Base-by-base conservation (phyloP, 64 coral and sea anemone genomes). In the Actinia tenebrosa region DNA sequence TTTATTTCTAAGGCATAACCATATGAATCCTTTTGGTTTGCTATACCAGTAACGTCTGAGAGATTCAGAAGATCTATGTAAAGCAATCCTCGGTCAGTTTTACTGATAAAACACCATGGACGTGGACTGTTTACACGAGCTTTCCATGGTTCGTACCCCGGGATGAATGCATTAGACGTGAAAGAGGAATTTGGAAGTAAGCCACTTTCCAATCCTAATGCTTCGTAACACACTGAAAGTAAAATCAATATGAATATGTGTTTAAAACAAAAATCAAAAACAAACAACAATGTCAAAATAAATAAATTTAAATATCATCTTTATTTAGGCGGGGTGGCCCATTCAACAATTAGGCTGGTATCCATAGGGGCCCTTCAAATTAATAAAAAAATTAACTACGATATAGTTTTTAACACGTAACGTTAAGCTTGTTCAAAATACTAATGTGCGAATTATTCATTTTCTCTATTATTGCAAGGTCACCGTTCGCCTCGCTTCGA, bases 121-220 rank as follows among this genome's bases (percentile, higher is more conserved):
- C n/a, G 3, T 13, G 47, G 82, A 45, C 82, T 46, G 18, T 84
- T 25, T 5, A 94, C 66, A 25, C 85, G 60, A 22, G 44, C 88
- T 54, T 86, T 64, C 22, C 71, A 22, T 71, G 85, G 66, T 55
- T 77, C 22, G 86, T 82, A 84, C 6, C 71, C 80, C 22, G 80
- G 46, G 6, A 18, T 44, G 80, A 68, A 84, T 60, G 80, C 71
- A 30, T 59, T 69, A 17, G 88, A 59, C 5, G 81, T 53, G 20
- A 89, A 53, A 20, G 80, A 89, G 3, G 50, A 60, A 42, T 84
- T 45, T 22, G 10, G 9, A 14, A 89, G 14, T 58, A 56, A 44
- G 20, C 53, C 53, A 66, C 59, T 84, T 27, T 68, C 83, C 14
- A 83, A 61, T 56, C 88, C 88, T 2, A 89, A 61, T 16, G 88